phyloP scores from a whole-genome alignment of 2,113 vertebrate genomes.

The Equus quagga region DNA sequence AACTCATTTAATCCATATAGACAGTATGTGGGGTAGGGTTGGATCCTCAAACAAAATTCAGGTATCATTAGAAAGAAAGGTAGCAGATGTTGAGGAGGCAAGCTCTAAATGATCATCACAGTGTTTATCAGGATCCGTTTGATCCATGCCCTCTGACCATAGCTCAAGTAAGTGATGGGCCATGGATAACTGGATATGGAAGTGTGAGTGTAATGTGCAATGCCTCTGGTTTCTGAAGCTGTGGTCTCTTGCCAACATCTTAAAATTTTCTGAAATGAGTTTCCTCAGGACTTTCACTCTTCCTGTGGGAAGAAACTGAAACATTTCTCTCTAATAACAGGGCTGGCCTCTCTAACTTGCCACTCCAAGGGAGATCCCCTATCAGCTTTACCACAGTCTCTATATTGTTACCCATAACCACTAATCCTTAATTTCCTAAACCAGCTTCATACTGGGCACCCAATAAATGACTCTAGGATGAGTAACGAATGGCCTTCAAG shows the following conservation, averaged over 20 bases:
- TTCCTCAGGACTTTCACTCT: neutral
- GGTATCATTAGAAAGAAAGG: neutral
- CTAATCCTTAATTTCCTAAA: neutral
- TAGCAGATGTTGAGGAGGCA: neutral
- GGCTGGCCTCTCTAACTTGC: neutral
- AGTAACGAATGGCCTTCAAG: neutral
- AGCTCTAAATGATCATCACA: neutral
- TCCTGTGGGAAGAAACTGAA: neutral
- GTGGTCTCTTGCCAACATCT: neutral
- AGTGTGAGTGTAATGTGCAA: neutral
- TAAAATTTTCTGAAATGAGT: neutral
- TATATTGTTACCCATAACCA: neutral
- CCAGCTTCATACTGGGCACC: neutral
- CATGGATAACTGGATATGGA: neutral
- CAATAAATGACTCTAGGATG: neutral
- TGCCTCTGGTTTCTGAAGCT: neutral
- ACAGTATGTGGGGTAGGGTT: neutral
- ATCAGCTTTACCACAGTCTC: neutral
- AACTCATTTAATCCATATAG: neutral
- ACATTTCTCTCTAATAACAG: neutral
- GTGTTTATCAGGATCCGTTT: neutral
- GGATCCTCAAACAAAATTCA: neutral
- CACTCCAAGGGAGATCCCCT: neutral
- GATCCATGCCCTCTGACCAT: neutral
- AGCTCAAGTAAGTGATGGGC: neutral